Evolutionary conservation across 1,140 invertebrate species (phyloP).

Genomic region (Brachionus sp.): DNA sequence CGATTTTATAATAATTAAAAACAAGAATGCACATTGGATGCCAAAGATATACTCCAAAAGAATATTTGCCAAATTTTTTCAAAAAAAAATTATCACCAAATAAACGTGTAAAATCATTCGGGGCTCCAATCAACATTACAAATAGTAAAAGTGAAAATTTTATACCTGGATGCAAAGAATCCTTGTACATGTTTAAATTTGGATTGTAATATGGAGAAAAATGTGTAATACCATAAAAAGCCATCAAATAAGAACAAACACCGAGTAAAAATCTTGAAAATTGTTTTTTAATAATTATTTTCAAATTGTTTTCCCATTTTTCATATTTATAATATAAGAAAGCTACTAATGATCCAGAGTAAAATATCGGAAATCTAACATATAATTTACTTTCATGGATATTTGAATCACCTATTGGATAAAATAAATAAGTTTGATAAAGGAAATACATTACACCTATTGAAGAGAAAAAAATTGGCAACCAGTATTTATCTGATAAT

Average conservation of each 20-base stretch:
- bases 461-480: neutral
- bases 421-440: neutral
- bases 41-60: neutral
- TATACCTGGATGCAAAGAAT: neutral
- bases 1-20: neutral
- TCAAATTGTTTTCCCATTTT: neutral
- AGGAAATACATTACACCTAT: neutral
- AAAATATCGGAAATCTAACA: slow-evolving; percentile 17
- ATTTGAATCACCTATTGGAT: neutral
- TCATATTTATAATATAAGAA: neutral
- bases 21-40: too few species aligned
- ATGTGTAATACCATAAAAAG: neutral
- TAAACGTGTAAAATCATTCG: slow-evolving; percentile 1
- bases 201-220: neutral
- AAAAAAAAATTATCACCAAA: slow-evolving; percentile 16
- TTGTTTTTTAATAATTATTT: neutral
- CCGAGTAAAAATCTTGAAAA: neutral
- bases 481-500: neutral
- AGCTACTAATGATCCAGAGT: neutral
- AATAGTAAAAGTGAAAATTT: slow-evolving; percentile 9
- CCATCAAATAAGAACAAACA: neutral
- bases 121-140: neutral
- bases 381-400: neutral
- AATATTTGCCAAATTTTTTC: slow-evolving; percentile 24
- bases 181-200: neutral